A percentile compares a stretch with the other conserved stretches of the same genome.
These are phyloP conservation scores for Hydrocynus forskahlii DNA, from an alignment of 2,797 vertebrate species.

Conservation along the genomic window DNA sequence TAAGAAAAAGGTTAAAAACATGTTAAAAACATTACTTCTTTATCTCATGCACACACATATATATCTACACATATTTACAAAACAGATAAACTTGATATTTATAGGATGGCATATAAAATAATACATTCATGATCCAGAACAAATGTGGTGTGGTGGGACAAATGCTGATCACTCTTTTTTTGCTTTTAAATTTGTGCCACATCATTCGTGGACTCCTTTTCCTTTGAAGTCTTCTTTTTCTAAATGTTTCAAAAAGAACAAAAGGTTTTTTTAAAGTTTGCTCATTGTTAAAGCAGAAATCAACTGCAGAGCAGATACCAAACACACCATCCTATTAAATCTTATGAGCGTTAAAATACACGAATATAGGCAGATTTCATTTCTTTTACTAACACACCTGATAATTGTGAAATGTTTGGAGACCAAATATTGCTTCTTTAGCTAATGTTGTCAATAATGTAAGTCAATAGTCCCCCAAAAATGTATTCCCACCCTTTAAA, in stretches of 20 bases:
- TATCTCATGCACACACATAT: neutral
- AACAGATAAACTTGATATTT: neutral
- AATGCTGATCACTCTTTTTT: neutral
- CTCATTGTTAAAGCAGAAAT: neutral
- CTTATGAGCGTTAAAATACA: neutral
- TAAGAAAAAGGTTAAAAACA: neutral
- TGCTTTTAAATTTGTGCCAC: neutral
- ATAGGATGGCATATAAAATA: neutral
- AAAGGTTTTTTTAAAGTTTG: neutral
- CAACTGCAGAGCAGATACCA: neutral
- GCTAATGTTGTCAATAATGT: no score
- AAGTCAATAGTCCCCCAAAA: no score
- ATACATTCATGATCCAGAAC: neutral
- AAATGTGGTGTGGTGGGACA: neutral
- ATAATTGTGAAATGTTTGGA: no score
- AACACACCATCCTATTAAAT: neutral
- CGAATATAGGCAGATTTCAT: no score
- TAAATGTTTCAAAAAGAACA: constrained; percentile 17
- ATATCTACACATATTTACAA: neutral
- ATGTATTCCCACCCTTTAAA: no score
- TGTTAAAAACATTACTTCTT: neutral
- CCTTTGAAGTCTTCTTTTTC: constrained; percentile 52
- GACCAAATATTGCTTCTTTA: no score
- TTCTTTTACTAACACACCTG: no score
- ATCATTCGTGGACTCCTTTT: constrained; percentile 6